phyloP scores from a whole-genome alignment of 92 coral and sea anemone species.

The Hydrozoanthus gracilis region DNA sequence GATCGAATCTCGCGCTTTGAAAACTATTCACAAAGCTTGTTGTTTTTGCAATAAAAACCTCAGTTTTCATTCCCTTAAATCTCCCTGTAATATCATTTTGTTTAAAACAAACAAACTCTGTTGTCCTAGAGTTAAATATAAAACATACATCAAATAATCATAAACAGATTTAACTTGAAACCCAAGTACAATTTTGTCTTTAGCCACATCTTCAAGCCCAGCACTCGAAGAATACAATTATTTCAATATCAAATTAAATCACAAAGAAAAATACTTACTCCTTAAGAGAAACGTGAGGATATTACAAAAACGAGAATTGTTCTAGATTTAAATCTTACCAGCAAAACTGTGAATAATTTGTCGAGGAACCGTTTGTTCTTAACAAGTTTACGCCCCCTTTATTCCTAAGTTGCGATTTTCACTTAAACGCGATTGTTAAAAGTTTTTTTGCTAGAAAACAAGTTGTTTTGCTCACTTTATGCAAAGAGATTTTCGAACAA shows the following conservation, averaged over 20 bases:
- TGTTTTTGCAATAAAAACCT: conserved; percentile 12
- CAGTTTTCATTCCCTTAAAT: conserved; percentile 20
- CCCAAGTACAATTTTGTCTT: not conserved
- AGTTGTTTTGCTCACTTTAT: conserved; percentile 20
- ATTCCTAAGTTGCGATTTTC: too few species aligned
- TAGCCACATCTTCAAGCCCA: not conserved
- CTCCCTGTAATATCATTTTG: conserved; percentile 25
- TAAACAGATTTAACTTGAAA: conserved; percentile 13
- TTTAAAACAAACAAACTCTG: conserved; percentile 42
- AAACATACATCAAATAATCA: conserved; percentile 24
- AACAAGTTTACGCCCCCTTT: too few species aligned
- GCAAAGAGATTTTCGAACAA: conserved; percentile 1
- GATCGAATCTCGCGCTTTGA: not conserved
- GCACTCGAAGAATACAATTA: not conserved
- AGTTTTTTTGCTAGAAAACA: not conserved
- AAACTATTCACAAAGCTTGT: not conserved
- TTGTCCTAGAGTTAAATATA: conserved; percentile 39
- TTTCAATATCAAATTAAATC: not conserved
- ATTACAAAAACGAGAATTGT: too few species aligned
- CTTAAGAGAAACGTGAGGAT: too few species aligned
- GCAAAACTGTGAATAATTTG: too few species aligned
- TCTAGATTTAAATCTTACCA: too few species aligned
- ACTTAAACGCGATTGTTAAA: not conserved
- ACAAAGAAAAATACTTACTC: too few species aligned
- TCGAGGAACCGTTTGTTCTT: too few species aligned